These are phyloP conservation scores for Dendrocopos noguchii DNA, from an alignment of 2,113 vertebrate species.

Conservation along the genomic window DNA sequence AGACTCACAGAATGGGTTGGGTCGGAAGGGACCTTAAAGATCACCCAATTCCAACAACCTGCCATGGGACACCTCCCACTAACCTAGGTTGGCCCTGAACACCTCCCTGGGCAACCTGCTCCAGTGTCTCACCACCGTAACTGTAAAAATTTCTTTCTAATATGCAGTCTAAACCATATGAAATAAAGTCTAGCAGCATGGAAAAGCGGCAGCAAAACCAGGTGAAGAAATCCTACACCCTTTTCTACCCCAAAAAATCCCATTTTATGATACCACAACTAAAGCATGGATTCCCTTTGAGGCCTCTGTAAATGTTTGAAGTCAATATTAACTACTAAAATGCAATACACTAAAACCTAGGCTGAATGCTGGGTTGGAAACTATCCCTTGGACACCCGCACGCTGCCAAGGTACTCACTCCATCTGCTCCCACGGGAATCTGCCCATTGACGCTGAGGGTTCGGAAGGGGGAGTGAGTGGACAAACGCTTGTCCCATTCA, in stretches of 20 bases:
- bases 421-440: slow-evolving; percentile 84
- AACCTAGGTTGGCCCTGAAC: too few relatives aligned
- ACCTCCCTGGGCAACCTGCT: too few relatives aligned
- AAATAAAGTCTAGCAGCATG: neutral
- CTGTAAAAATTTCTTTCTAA: too few relatives aligned
- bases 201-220: neutral
- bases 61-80: too few relatives aligned
- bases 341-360: rapidly evolving
- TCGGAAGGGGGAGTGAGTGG: slow-evolving; percentile 93
- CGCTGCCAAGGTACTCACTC: slow-evolving; percentile 79
- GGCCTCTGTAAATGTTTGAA: rapidly evolving
- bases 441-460: slow-evolving; percentile 91
- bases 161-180: neutral
- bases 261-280: rapidly evolving
- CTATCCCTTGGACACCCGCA: neutral
- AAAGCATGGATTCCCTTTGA: rapidly evolving
- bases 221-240: neutral
- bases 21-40: too few relatives aligned
- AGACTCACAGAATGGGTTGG: too few relatives aligned
- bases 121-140: too few relatives aligned
- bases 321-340: neutral
- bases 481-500: slow-evolving; percentile 98
- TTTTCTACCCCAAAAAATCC: neutral
- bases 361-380: neutral
- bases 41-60: too few relatives aligned